Conservation (phyloP, 2,888 invertebrate genomes). For the Blastobasis adustella region DNA sequence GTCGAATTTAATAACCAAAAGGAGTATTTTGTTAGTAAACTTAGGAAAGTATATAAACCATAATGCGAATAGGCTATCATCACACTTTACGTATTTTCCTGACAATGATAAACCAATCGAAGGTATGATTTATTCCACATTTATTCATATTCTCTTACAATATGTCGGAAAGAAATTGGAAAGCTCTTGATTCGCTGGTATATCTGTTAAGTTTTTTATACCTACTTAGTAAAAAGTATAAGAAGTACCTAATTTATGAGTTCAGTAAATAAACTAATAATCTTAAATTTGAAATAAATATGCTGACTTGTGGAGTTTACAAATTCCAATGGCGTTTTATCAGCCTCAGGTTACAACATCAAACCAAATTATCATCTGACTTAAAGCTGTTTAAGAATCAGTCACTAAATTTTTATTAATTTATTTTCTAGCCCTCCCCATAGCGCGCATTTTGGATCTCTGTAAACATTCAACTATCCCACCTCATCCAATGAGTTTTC, state of each 20-base stretch:
- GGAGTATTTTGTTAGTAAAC: conserved; percentile 31
- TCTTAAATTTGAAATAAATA: background rate
- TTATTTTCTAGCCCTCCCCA: too few species aligned
- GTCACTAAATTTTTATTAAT: too few species aligned
- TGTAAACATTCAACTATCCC: too few species aligned
- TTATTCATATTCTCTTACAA: too few species aligned
- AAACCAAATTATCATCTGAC: too few species aligned
- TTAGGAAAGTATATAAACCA: conserved; percentile 47
- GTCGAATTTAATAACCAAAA: conserved; percentile 43
- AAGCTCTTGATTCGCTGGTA: background rate
- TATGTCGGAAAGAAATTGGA: background rate
- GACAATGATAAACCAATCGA: conserved; percentile 67
- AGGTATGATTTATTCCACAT: conserved; percentile 38
- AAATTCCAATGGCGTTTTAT: too few species aligned
- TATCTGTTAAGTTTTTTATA: background rate
- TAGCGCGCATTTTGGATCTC: too few species aligned
- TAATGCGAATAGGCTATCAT: conserved; percentile 47
- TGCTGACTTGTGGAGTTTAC: too few species aligned
- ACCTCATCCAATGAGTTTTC: too few species aligned
- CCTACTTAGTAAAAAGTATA: background rate
- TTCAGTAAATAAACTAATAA: background rate
- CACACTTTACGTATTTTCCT: conserved; percentile 78
- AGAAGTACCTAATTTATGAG: background rate
- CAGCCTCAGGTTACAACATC: too few species aligned
- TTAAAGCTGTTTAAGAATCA: too few species aligned